Evolutionary conservation across 2,113 vertebrate species (phyloP).

Genomic region (Tetrao urogallus): DNA sequence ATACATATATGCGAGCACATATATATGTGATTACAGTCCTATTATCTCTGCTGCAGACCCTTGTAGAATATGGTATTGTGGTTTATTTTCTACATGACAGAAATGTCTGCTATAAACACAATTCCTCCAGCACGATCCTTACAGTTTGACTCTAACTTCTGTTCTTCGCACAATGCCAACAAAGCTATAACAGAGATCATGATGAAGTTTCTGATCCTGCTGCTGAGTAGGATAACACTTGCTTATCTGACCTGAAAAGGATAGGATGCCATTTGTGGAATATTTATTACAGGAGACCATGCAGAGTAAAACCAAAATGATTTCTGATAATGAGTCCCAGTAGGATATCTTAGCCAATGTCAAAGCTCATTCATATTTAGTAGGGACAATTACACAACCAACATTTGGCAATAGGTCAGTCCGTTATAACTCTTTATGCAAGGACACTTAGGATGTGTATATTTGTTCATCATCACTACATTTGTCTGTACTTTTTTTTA

Average conservation of each 20-base stretch:
- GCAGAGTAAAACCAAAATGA: neutral
- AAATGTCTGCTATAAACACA: neutral
- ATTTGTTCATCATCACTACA: neutral
- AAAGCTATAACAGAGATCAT: neutral
- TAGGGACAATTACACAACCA: neutral
- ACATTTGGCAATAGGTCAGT: neutral
- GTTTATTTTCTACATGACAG: neutral
- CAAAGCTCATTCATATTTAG: neutral
- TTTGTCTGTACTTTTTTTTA: neutral
- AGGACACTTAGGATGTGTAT: accelerated
- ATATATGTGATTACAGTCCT: neutral
- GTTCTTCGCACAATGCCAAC: neutral
- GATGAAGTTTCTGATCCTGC: neutral
- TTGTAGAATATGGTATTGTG: neutral
- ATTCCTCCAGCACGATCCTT: neutral
- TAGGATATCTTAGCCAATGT: neutral
- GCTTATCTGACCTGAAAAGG: neutral
- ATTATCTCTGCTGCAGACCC: neutral
- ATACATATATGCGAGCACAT: neutral
- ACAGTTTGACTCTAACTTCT: neutral
- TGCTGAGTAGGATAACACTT: neutral
- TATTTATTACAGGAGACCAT: neutral
- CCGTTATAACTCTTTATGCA: neutral
- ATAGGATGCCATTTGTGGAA: neutral
- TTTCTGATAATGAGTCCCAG: neutral